Evolutionary conservation across 2,888 invertebrate genomes (phyloP), one percentile per base, ranked within the genome.

Genomic region (Acleris holmiana): DNA sequence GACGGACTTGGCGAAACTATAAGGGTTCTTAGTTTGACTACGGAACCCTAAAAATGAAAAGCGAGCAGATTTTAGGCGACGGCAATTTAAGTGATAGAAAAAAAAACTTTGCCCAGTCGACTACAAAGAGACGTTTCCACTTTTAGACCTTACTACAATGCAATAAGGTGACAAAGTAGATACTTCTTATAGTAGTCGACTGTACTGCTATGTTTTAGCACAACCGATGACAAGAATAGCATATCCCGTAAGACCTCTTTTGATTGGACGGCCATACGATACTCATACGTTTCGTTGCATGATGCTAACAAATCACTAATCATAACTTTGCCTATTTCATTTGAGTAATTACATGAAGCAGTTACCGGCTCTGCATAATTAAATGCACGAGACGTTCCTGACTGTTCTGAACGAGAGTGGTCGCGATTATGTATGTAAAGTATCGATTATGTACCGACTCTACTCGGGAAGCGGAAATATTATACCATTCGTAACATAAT

Each of bases 361-460:
- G 49, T 49, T 40, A 54, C 64, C 49, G 44, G 60, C 19, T 65
- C 40, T 60, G 60, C 65, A 60, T 65, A 55, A 65, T 65, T 46
- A 21, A 49, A 35, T 21, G 44, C 48, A 35, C 54, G 59, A 59
- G 48, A 60, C 29, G 48, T 49, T 55, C 55, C 55, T 59, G 48
- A 54, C 49, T 21, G 15, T 60, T 60, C 49, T 49, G n/a, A 62
- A 54, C 21, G 17, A 65, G 55, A 59, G 46, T 55, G 41, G 29
- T 46, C 55, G 50, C 55, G 41, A 59, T 65, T 25, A 29, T 41
- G 15, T 53, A 47, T 23, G 35, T 35, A 35, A 35, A 35, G 13
- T 35, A 35, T 35, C 4, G 13, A 35, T 35, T 13, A 35, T 35
- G 35, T 35, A 35, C 35, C 35, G 35, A 35, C 17, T n/a, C 57